phyloP scores from a whole-genome alignment of 2,888 invertebrate species.

The Cyclophora punctaria region DNA sequence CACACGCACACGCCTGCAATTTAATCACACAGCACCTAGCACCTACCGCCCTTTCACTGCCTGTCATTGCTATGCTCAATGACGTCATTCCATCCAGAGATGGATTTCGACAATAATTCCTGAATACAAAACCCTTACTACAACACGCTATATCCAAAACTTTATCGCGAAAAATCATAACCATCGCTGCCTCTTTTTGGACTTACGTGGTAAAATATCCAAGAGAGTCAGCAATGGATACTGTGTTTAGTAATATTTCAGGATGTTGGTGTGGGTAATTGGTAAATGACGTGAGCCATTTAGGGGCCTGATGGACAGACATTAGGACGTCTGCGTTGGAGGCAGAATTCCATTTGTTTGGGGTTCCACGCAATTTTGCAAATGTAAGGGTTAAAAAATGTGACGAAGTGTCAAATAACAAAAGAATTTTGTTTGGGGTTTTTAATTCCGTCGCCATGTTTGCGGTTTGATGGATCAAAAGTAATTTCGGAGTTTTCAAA shows the following conservation, averaged over 20 bases:
- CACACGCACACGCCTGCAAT: slow-evolving; percentile 24
- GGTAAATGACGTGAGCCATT: slow-evolving; percentile 69
- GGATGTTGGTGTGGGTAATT: slow-evolving; percentile 35
- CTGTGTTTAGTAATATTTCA: slow-evolving; percentile 2
- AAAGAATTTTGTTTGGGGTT: slow-evolving; percentile 20
- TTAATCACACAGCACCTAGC: slow-evolving; percentile 20
- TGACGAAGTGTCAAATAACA: slow-evolving; percentile 49
- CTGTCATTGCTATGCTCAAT: slow-evolving; percentile 67
- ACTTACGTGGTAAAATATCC: neutral
- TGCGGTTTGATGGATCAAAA: slow-evolving; percentile 13
- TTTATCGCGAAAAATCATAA: slow-evolving; percentile 10
- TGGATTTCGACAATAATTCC: slow-evolving; percentile 70
- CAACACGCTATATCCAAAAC: neutral
- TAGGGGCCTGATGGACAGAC: slow-evolving; percentile 68
- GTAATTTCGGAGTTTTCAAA: slow-evolving; percentile 6
- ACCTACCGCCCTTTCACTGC: slow-evolving; percentile 54
- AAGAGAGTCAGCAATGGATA: slow-evolving; percentile 29
- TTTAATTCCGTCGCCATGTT: slow-evolving; percentile 16
- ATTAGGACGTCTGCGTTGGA: slow-evolving; percentile 68
- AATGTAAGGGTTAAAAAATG: slow-evolving; percentile 59
- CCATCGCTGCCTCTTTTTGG: slow-evolving; percentile 27
- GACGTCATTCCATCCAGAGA: slow-evolving; percentile 68
- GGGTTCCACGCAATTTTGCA: slow-evolving; percentile 60
- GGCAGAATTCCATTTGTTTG: slow-evolving; percentile 59
- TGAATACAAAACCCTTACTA: slow-evolving; percentile 46